These are phyloP conservation scores for Automeris io DNA, from an alignment of 2,888 invertebrate genomes.

Conservation along the genomic window DNA sequence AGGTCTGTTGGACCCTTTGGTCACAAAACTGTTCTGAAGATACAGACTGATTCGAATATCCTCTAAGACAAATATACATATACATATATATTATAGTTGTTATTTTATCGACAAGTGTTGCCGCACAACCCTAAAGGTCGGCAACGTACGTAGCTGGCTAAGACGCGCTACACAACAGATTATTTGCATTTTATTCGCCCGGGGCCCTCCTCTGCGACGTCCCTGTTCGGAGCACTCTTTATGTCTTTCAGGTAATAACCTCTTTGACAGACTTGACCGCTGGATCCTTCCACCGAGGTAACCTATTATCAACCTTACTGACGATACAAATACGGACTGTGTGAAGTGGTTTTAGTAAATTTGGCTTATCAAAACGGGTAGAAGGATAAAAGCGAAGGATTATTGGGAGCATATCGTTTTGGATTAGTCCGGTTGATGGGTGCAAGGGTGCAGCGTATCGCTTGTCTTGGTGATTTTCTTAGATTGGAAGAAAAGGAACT, in stretches of 20 bases:
- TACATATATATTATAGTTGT: too few relatives aligned
- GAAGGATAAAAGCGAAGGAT: conserved; percentile 73
- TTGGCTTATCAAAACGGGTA: conserved; percentile 52
- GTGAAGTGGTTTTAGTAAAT: conserved; percentile 13
- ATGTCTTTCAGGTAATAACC: conserved; percentile 75
- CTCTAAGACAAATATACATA: too few relatives aligned
- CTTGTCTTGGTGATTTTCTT: conserved; percentile 9
- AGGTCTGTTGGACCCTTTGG: too few relatives aligned
- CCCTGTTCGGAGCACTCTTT: conserved; percentile 41
- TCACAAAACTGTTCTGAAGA: too few relatives aligned
- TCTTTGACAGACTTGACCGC: conserved; percentile 58
- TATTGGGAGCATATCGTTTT: conserved; percentile 62
- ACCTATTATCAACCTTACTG: conserved; percentile 11
- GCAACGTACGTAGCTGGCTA: conserved; percentile 32
- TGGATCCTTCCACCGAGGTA: not conserved
- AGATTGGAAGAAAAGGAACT: too few relatives aligned
- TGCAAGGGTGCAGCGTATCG: conserved; percentile 13
- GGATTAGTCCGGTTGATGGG: conserved; percentile 46
- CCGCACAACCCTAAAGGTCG: conserved; percentile 23
- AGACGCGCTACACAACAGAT: conserved; percentile 42
- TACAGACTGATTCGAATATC: too few relatives aligned
- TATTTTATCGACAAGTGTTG: not conserved
- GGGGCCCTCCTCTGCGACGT: conserved; percentile 33
- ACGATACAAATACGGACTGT: conserved; percentile 12
- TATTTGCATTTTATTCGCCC: conserved; percentile 71